phyloP scores from a whole-genome alignment of 1,140 invertebrate species.

The Procambarus virginalis region DNA sequence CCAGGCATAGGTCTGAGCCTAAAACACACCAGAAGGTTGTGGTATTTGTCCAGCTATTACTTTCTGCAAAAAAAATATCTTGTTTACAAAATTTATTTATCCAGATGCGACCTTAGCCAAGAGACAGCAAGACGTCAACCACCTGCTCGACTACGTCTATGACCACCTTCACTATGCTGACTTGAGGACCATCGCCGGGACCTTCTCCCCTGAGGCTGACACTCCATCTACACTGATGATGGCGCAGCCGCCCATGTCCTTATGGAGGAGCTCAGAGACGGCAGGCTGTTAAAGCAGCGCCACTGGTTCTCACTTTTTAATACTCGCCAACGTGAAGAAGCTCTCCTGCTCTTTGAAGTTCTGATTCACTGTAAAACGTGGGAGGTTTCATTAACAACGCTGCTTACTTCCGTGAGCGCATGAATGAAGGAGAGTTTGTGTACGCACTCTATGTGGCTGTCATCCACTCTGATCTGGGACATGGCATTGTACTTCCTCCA shows the following conservation, averaged over 20 bases:
- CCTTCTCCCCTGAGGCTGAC: constrained; percentile 43
- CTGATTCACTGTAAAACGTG: constrained; percentile 57
- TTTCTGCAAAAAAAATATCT: too few species aligned
- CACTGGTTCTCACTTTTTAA: constrained; percentile 66
- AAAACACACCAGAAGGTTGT: too few species aligned
- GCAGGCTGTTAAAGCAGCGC: constrained; percentile 31
- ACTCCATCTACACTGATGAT: constrained; percentile 35
- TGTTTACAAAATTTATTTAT: background rate
- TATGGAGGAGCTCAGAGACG: constrained; percentile 36
- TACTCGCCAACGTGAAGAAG: constrained; percentile 56
- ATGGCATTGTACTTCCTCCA: too few species aligned
- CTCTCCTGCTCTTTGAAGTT: constrained; percentile 62
- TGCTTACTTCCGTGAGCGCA: too few species aligned
- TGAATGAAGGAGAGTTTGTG: too few species aligned
- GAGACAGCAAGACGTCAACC: constrained; percentile 59
- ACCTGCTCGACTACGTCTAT: constrained; percentile 40
- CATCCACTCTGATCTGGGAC: too few species aligned
- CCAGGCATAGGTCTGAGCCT: too few species aligned
- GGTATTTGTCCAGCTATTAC: too few species aligned
- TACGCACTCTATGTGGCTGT: too few species aligned
- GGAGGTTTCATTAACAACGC: background rate
- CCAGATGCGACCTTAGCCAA: constrained; percentile 20
- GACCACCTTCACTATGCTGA: constrained; percentile 37
- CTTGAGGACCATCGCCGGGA: constrained; percentile 5
- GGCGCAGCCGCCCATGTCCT: constrained; percentile 33